These are phyloP conservation scores for Todiramphus saurophagus DNA, from an alignment of 2,113 vertebrate genomes.

Conservation along the genomic window DNA sequence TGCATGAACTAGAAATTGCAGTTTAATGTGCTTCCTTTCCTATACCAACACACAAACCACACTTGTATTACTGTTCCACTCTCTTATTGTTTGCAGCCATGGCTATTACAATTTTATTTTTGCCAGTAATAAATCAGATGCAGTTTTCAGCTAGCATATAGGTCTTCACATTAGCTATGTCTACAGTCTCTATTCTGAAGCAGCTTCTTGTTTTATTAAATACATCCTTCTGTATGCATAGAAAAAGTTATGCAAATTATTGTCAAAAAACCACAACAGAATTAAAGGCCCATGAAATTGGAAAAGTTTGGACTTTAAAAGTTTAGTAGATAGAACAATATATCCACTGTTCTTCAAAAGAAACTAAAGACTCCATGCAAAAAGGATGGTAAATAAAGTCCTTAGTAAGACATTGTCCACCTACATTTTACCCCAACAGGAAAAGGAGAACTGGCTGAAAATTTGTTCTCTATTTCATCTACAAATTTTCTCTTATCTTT, in stretches of 20 bases:
- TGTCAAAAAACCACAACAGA: not conserved
- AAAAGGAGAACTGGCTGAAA: not conserved
- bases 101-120: not conserved
- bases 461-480: not conserved
- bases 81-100: not conserved
- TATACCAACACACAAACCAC: not conserved
- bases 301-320: not conserved
- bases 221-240: not conserved
- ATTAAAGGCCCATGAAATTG: not conserved
- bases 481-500: not conserved
- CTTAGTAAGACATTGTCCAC: not conserved
- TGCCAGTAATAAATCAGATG: not conserved
- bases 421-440: not conserved
- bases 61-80: not conserved
- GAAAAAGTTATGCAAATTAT: not conserved
- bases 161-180: not conserved
- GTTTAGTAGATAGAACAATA: not conserved
- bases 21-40: not conserved
- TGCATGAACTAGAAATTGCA: not conserved
- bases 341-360: not conserved
- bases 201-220: not conserved
- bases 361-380: not conserved
- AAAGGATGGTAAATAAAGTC: not conserved
- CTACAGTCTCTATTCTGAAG: not conserved
- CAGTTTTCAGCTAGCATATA: not conserved